These are phyloP conservation scores for Scolopax mira DNA, from an alignment of 2,113 vertebrate genomes.

Conservation along the genomic window DNA sequence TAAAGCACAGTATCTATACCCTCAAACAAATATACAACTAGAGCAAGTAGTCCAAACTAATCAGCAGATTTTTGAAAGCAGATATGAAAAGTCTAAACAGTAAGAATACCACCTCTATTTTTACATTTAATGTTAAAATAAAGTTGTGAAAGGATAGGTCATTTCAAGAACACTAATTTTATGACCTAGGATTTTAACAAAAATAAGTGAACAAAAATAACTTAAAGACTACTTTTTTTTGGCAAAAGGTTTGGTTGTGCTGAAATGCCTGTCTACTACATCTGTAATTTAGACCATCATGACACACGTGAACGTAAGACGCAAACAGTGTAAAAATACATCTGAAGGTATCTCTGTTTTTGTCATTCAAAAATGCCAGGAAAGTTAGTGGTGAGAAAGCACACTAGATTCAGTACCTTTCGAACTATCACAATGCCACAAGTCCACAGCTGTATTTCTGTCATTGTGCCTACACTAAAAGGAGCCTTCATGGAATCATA, in stretches of 20 bases:
- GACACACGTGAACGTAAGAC: accelerated
- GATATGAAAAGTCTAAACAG: background rate
- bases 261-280: background rate
- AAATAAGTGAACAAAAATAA: background rate
- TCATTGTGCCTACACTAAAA: accelerated
- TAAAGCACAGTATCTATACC: background rate
- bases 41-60: background rate
- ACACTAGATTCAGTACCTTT: background rate
- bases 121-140: background rate
- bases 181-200: background rate
- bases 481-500: background rate
- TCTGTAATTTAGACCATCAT: background rate
- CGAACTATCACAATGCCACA: background rate
- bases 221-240: background rate
- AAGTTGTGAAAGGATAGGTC: background rate
- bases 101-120: background rate
- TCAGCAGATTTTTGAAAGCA: background rate
- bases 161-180: background rate
- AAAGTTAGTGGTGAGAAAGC: background rate
- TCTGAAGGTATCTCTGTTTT: background rate
- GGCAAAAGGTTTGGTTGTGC: background rate
- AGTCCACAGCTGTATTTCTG: accelerated
- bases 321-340: background rate
- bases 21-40: background rate
- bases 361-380: background rate